Conservation (phyloP, 2,888 invertebrate species). For the Omphaloscelis lunosa region DNA sequence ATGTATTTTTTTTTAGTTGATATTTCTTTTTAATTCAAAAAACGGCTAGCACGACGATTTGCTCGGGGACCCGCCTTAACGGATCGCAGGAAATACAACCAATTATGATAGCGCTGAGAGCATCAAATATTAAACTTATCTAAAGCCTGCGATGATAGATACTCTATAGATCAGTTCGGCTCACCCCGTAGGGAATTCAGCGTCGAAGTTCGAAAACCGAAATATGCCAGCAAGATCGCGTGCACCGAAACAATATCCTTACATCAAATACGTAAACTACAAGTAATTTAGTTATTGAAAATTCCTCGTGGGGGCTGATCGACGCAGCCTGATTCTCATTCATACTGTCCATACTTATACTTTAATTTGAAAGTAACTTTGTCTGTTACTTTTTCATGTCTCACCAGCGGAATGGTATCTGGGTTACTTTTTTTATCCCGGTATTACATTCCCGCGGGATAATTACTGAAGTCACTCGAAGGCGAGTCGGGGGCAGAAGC, state of each 20-base stretch:
- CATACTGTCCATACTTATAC: no score
- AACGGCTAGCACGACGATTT: background rate
- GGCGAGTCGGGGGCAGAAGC: background rate
- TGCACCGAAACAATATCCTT: constrained; percentile 48
- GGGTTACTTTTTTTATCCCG: no score
- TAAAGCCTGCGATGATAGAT: constrained; percentile 10
- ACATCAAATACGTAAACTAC: constrained; percentile 44
- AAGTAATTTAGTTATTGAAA: constrained; percentile 59
- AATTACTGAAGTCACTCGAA: no score
- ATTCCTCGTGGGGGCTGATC: constrained; percentile 42
- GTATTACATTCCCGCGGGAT: no score
- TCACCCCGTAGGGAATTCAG: constrained; percentile 12
- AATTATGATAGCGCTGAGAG: background rate
- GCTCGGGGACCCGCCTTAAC: background rate
- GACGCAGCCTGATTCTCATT: constrained; percentile 24
- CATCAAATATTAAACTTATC: background rate
- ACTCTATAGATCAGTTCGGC: background rate
- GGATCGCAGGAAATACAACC: background rate
- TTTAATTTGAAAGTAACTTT: no score
- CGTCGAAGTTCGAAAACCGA: constrained; percentile 23
- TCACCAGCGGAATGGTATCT: no score
- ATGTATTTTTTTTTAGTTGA: background rate
- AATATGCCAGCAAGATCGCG: constrained; percentile 46
- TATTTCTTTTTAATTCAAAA: background rate
- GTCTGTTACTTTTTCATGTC: no score